Evolutionary conservation across 2,888 invertebrate genomes (phyloP), one percentile per base, ranked within the genome.

Genomic region (Anodontia alba): DNA sequence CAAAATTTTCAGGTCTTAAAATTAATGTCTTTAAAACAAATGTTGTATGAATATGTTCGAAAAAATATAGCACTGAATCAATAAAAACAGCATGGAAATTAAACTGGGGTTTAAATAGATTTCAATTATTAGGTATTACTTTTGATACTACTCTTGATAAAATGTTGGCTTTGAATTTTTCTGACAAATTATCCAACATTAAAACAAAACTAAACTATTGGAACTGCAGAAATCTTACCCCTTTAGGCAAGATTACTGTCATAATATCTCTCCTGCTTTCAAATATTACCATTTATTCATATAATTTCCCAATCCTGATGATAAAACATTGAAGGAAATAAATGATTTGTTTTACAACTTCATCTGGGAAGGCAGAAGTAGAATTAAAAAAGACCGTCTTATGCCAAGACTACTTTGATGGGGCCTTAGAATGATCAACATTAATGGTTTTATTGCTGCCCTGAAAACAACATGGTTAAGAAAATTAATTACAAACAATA

Each of bases 1-100:
- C 72, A 42, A 0, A 8, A 12, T 23, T 66, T 36, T 78, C 62
- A n/a, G 57, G 46, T 2, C 31, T 70, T 5, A 70, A 79, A n/a
- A 51, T 79, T 0, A 74, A 66, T 38, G 66, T 71, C 43, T 46
- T 70, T 42, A 74, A 79, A 79, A 79, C 79, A 33, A 62, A 75
- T 23, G 71, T 75, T 7, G 57, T 80, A 1, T 80, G 71, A 72
- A 70, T 67, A 42, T 71, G 75, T 5, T 46, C 29, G 3, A 31
- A 2, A 17, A 78, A 75, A 66, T 80, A 67, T 42, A 46, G 54
- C 42, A 42, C 51, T 15, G 26, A 70, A 1, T 42, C 36, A 20
- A 74, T 79, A 26, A 75, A 78, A 75, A 75, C 74, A 66, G 46
- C 33, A 43, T 72, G 75, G 71, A 80, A 80, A 67, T 36, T 75